Evolutionary conservation across 2,888 invertebrate species (phyloP).

Genomic region (Nephrotoma flavescens): DNA sequence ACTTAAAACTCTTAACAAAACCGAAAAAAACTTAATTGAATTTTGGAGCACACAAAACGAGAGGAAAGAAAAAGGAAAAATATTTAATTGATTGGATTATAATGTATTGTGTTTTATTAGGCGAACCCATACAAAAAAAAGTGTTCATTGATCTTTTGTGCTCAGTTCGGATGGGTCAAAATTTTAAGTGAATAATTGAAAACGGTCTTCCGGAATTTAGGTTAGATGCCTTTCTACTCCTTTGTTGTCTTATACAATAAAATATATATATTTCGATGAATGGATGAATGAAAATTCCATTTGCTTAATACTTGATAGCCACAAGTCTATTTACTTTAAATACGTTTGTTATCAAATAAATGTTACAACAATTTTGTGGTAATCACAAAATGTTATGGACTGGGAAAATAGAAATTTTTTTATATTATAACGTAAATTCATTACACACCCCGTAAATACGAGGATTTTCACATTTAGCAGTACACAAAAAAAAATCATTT

Average conservation of each 20-base stretch:
- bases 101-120: background rate
- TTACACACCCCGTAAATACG: background rate
- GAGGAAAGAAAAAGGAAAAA: background rate
- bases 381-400: background rate
- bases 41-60: background rate
- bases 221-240: background rate
- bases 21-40: background rate
- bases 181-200: background rate
- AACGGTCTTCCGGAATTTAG: background rate
- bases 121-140: background rate
- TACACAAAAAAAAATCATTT: background rate
- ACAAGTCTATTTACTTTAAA: background rate
- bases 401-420: background rate
- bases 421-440: background rate
- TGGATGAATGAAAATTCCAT: background rate
- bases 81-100: background rate
- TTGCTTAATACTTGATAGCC: background rate
- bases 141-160: background rate
- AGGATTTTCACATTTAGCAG: background rate
- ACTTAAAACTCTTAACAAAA: background rate
- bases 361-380: background rate
- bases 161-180: background rate
- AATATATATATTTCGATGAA: background rate
- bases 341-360: background rate
- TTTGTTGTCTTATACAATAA: background rate